Conservation (phyloP, 1,140 invertebrate species). For the Drosophila pectinifera region DNA sequence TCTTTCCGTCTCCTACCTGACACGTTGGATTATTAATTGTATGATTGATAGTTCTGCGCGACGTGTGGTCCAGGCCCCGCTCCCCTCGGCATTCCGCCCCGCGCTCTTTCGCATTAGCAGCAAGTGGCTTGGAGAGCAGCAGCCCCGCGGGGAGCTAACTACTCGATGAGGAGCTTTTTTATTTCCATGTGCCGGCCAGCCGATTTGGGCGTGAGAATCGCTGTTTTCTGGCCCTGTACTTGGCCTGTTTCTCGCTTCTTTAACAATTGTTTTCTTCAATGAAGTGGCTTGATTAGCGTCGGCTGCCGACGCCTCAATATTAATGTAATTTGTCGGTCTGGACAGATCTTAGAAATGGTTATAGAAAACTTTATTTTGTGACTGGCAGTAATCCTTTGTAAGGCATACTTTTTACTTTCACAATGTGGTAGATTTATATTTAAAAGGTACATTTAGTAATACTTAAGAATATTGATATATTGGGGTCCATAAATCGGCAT, state of each 20-base stretch:
- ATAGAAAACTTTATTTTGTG: neutral
- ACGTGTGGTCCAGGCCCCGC: constrained; percentile 62
- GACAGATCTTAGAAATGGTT: neutral
- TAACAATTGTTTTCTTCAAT: constrained; percentile 49
- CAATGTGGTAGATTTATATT: too few relatives aligned
- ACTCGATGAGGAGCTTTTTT: constrained; percentile 51
- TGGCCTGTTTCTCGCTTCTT: constrained; percentile 39
- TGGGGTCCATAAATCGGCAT: too few relatives aligned
- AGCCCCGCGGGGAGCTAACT: constrained; percentile 57
- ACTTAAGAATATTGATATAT: too few relatives aligned
- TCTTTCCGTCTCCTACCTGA: constrained; percentile 20
- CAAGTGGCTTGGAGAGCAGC: constrained; percentile 47
- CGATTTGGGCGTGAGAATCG: constrained; percentile 37
- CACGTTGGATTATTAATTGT: constrained; percentile 68
- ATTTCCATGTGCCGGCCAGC: constrained; percentile 14
- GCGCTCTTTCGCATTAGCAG: constrained; percentile 30
- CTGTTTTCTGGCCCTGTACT: constrained; percentile 18
- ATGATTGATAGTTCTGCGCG: constrained; percentile 69
- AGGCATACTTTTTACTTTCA: neutral
- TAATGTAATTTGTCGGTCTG: constrained; percentile 16
- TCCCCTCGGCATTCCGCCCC: neutral
- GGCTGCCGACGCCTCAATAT: constrained; percentile 31
- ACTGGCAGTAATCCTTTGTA: neutral
- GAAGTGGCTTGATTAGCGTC: constrained; percentile 45
- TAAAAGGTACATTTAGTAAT: too few relatives aligned